phyloP scores from a whole-genome alignment of 1,140 invertebrate species.

The Leptinotarsa undecemlineata region DNA sequence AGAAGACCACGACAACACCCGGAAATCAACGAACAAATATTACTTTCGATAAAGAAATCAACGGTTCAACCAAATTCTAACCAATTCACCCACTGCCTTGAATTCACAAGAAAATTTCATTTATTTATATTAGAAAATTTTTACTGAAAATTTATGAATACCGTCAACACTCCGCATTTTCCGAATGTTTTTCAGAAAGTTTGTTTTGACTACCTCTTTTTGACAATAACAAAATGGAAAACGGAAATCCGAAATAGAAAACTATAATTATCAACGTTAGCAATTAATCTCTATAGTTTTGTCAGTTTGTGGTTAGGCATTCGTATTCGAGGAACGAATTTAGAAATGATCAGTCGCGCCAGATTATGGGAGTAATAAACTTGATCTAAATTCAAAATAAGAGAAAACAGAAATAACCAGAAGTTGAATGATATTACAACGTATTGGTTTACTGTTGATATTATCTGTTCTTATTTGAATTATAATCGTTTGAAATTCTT shows the following conservation, averaged over 20 bases:
- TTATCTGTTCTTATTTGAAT: too few species aligned
- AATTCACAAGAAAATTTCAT: too few species aligned
- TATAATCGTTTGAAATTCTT: too few species aligned
- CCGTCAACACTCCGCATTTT: too few species aligned
- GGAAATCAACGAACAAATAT: too few species aligned
- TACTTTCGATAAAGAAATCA: too few species aligned
- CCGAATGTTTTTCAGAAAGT: too few species aligned
- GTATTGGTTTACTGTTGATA: too few species aligned
- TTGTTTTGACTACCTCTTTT: conserved; percentile 14
- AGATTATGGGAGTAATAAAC: conserved; percentile 11
- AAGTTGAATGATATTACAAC: neutral
- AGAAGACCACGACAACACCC: too few species aligned
- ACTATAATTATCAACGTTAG: conserved; percentile 8
- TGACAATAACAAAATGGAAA: neutral
- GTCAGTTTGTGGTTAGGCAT: conserved; percentile 13
- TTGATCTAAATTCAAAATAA: neutral
- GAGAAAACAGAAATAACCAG: neutral
- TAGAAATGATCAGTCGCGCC: conserved; percentile 10
- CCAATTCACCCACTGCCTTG: too few species aligned
- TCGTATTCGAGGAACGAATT: conserved; percentile 7
- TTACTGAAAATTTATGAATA: neutral
- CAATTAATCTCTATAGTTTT: conserved; percentile 13
- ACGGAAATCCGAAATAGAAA: conserved; percentile 16
- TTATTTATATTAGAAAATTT: too few species aligned
- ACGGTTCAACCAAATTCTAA: too few species aligned